Evolutionary conservation across 2,113 vertebrate genomes (phyloP).

Genomic region (Rhinoptilus africanus): DNA sequence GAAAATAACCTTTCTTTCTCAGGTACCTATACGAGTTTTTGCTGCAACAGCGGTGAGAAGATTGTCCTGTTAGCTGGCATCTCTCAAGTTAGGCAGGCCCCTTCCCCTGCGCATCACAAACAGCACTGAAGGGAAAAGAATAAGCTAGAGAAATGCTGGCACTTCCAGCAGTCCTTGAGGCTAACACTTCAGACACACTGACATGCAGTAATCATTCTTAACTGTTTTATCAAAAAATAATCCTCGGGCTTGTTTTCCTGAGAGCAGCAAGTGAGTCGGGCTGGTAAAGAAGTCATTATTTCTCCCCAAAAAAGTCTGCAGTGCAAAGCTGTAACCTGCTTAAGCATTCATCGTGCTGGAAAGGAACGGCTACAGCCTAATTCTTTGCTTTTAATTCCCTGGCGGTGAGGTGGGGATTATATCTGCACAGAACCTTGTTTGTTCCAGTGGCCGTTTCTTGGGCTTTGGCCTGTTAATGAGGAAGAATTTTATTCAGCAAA

Average conservation of each 20-base stretch:
- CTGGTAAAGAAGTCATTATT: neutral
- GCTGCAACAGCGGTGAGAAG: neutral
- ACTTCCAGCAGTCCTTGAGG: neutral
- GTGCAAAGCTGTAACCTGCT: conserved; percentile 33
- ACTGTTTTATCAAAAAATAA: conserved; percentile 1
- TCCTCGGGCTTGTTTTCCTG: neutral
- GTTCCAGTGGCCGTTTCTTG: conserved; percentile 10
- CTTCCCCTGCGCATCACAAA: neutral
- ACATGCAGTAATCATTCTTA: neutral
- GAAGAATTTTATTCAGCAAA: conserved; percentile 16
- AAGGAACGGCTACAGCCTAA: neutral
- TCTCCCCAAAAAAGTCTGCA: neutral
- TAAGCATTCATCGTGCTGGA: conserved; percentile 3
- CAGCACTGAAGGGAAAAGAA: neutral
- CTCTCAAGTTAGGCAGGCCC: neutral
- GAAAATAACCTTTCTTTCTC: neutral
- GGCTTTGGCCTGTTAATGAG: neutral
- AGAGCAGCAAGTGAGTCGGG: neutral
- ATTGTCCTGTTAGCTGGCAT: neutral
- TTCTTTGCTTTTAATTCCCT: conserved; percentile 48
- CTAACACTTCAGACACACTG: neutral
- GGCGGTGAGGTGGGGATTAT: conserved; percentile 16
- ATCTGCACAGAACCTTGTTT: conserved; percentile 38
- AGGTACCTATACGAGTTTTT: neutral
- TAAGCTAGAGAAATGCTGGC: neutral